Conservation (phyloP, 2,888 invertebrate genomes). For the Folsomia manolachei region DNA sequence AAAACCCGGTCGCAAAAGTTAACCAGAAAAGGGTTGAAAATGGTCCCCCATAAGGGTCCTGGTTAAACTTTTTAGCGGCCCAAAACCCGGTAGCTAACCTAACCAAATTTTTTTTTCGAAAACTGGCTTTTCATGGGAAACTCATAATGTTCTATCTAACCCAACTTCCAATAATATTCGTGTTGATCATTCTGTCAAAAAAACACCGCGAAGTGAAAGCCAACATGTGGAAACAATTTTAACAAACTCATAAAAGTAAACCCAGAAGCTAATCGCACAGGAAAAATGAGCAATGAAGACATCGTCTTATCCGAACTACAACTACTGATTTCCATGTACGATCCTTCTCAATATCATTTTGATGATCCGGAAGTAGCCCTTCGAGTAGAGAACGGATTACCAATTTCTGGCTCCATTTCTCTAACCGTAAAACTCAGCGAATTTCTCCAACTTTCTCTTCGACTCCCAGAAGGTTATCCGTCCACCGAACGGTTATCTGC, state of each 20-base stretch:
- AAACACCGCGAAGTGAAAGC: not conserved
- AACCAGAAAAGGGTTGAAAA: no score
- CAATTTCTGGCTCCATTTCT: conserved; percentile 27
- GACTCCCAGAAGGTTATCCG: conserved; percentile 33
- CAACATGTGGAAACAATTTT: not conserved
- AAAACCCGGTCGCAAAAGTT: no score
- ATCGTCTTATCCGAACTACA: conserved; percentile 30
- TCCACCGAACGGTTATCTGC: conserved; percentile 29
- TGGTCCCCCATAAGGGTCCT: no score
- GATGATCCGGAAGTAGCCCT: conserved; percentile 29
- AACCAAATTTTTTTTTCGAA: no score
- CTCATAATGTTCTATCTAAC: no score
- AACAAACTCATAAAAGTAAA: not conserved
- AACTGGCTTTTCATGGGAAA: no score
- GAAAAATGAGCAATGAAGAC: not conserved
- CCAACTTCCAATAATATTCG: no score
- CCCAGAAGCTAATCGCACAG: not conserved
- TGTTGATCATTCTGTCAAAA: not conserved
- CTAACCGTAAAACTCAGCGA: conserved; percentile 27
- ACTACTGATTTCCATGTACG: conserved; percentile 34
- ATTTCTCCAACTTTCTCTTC: conserved; percentile 21
- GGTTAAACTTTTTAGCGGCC: no score
- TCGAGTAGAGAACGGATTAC: conserved; percentile 23
- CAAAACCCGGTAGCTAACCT: no score
- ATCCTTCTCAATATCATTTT: conserved; percentile 23